A percentile compares a stretch with the other conserved stretches of the same genome.
Evolutionary conservation across 2,888 invertebrate species (phyloP).

Genomic region (Trichopoda pennipes): DNA sequence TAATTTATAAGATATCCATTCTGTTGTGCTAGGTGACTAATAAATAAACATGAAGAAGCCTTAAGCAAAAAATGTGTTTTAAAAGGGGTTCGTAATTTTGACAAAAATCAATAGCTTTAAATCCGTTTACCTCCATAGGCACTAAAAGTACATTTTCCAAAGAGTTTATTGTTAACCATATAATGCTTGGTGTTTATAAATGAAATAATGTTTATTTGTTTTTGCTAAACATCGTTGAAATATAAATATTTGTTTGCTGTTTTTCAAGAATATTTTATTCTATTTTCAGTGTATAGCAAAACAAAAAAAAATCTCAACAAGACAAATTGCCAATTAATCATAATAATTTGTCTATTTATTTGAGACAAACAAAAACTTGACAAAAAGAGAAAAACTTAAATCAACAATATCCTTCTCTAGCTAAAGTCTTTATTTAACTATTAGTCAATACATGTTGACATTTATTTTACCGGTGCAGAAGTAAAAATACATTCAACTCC

Average conservation of each 20-base stretch:
- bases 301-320: conserved; percentile 46
- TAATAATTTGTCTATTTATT: conserved; percentile 51
- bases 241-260: not conserved
- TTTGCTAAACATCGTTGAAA: no score
- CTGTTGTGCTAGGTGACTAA: no score
- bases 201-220: no score
- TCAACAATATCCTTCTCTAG: conserved; percentile 33
- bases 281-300: not conserved
- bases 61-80: no score
- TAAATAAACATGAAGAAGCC: no score
- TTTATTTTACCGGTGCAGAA: conserved; percentile 44
- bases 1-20: no score
- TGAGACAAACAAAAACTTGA: conserved; percentile 4
- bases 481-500: conserved; percentile 1
- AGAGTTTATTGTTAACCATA: no score
- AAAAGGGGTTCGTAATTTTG: no score
- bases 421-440: conserved; percentile 62
- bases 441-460: conserved; percentile 67
- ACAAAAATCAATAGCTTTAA: no score
- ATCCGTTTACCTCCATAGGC: no score
- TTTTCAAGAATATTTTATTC: not conserved
- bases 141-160: no score
- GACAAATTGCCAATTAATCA: conserved; percentile 64
- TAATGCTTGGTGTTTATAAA: no score
- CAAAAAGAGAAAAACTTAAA: conserved; percentile 31